Base-by-base conservation (phyloP, 2,113 vertebrate genomes). In the Takifugu flavidus region DNA sequence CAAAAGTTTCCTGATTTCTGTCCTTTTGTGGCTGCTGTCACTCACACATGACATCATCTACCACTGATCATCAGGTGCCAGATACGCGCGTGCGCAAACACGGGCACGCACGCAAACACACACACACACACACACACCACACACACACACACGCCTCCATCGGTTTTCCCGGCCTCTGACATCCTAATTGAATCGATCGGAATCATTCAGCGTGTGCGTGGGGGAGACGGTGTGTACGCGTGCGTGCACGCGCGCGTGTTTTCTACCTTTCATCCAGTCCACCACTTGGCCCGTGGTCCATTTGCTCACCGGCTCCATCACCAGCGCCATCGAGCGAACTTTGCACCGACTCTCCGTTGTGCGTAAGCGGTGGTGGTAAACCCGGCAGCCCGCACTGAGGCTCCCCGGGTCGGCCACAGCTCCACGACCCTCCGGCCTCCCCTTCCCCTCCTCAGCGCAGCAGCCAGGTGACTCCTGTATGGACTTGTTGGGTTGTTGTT, bases 301-400 rank as follows among this genome's bases (percentile, higher is more conserved):
- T 82, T 91, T 92, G 84, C 90, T 91, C 53, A 91, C 91, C 67
- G 91, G 91, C 77, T 91, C 90, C 90, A 91, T 91, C 83, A 91
- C 88, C 82, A 91, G 77, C 86, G 91, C 87, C 87, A 87, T 87
- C 57, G 80, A 77, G 78, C 70, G 86, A 88, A 88, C 78, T 89
- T 88, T 85, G 70, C 79, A 62, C 65, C 13, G 72, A 72, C 73
- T 79, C 78, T 77, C 65, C 69, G 70, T 64, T 57, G 78, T 62
- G 74, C 68, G 46, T 56, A 49, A 56, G 70, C 56, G 50, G 68
- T 50, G 63, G 13, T 10, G 65, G 53, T 3, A 62, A 26, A 68
- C 68, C 64, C 39, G 52, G 60, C 29, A 31, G 29, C 29, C 29
- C 29, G 7, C 29, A 64, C 52, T 58, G 46, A 43, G 68, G 66